A percentile compares a stretch with the other conserved stretches of the same genome.
phyloP scores from a whole-genome alignment of 2,797 vertebrate species.

The Danio albolineatus region DNA sequence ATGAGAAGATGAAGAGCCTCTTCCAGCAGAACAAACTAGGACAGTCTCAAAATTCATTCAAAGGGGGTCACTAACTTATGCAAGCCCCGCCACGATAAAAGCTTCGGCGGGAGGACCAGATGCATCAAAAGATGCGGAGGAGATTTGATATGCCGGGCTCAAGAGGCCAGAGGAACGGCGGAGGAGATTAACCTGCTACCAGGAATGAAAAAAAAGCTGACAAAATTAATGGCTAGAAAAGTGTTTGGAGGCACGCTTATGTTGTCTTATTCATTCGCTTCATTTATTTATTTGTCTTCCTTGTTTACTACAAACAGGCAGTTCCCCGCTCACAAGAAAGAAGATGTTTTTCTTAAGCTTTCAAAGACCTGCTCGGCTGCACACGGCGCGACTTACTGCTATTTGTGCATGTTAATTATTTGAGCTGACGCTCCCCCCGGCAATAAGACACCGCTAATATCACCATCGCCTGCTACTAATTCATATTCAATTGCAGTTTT shows the following conservation, averaged over 20 bases:
- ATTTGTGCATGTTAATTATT: slow-evolving; percentile 45
- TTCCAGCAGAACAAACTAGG: slow-evolving; percentile 64
- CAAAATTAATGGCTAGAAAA: slow-evolving; percentile 48
- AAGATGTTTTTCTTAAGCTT: neutral
- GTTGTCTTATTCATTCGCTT: neutral
- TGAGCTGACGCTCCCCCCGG: slow-evolving; percentile 19
- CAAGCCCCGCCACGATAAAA: slow-evolving; percentile 61
- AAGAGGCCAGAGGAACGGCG: slow-evolving; percentile 48
- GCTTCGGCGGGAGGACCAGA: slow-evolving; percentile 49
- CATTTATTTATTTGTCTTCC: slow-evolving; percentile 8
- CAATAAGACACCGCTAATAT: slow-evolving; percentile 23
- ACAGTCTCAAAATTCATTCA: slow-evolving; percentile 66
- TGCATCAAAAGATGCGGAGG: slow-evolving; percentile 53
- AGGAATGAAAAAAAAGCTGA: slow-evolving; percentile 61
- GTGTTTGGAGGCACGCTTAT: neutral
- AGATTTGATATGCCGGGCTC: slow-evolving; percentile 48
- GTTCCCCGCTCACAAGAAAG: neutral
- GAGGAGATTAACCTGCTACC: slow-evolving; percentile 53
- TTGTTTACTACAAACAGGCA: neutral
- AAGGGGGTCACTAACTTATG: slow-evolving; percentile 62
- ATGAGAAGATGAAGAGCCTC: slow-evolving; percentile 64
- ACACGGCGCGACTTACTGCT: neutral
- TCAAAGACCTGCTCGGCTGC: neutral
- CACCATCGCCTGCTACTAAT: slow-evolving; percentile 16
- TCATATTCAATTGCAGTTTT: slow-evolving; percentile 40